Evolutionary conservation across 2,113 vertebrate species (phyloP), one percentile per base, ranked within the genome.

Genomic region (Psilopogon haemacephalus): DNA sequence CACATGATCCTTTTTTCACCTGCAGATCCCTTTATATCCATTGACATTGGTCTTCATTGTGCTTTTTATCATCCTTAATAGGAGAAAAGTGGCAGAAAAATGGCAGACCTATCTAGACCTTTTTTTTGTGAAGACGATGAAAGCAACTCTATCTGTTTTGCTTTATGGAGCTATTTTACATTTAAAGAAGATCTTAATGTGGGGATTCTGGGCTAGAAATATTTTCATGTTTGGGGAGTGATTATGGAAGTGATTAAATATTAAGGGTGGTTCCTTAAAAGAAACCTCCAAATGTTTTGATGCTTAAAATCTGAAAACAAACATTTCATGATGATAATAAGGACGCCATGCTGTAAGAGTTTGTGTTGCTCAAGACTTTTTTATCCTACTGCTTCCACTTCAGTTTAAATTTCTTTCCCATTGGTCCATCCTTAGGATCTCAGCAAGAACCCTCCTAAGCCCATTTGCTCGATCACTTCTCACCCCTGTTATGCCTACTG

Each of bases 21-120:
- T 28, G 16, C 46, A 75, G 69, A 69, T 76, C 20, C 15, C 24
- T 68, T 56, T 35, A 23, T 38, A 80, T 37, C 4, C 10, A 38
- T 75, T 18, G 5, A n/a, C 6, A 37, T 24, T 69, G 16, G 12
- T 72, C 38, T 37, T 86, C 8, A 2, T 52, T 54, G 5, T 17
- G 23, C 5, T 55, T 86, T 93, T 59, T 71, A 16, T 75, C 46
- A 73, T 67, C 35, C 4, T 56, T 63, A 56, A 8, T 33, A 28
- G 42, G 15, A 54, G 15, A 19, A 42, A 89, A 85, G 65, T 15
- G 4, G 1, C 58, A 27, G 74, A 52, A 81, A 85, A 72, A 55
- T 62, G 1, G 24, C 35, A 71, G 6, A 5, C 6, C 3, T 52
- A 23, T 14, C 9, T 16, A 42, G 9, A 0, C 2, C 38, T 68